phyloP scores from a whole-genome alignment of 2,113 vertebrate species.

The Gasterosteus nipponicus region DNA sequence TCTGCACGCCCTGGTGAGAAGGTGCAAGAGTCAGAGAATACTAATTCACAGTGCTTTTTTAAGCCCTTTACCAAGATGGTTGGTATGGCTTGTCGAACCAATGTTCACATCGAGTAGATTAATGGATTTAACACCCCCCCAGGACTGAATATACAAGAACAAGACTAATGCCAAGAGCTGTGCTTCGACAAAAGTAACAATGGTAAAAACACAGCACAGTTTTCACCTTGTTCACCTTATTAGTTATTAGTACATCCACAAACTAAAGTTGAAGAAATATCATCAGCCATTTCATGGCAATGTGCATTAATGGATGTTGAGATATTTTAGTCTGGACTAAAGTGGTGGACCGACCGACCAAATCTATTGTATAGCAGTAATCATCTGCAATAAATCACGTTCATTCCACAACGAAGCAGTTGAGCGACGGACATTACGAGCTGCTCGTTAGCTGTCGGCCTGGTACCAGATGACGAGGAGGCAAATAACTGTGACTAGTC shows the following conservation, averaged over 20 bases:
- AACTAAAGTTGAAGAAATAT: not conserved
- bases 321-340: not conserved
- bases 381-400: constrained; percentile 14
- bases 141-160: not conserved
- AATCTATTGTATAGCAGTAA: not conserved
- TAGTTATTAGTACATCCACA: not conserved
- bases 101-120: not conserved
- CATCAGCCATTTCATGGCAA: not conserved
- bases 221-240: not conserved
- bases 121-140: not conserved
- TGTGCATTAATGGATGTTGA: not conserved
- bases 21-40: not conserved
- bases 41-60: not conserved
- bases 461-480: constrained; percentile 48
- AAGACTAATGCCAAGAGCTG: not conserved
- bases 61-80: not conserved
- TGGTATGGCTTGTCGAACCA: not conserved
- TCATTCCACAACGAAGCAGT: not conserved
- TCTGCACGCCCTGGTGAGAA: not conserved
- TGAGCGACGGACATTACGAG: constrained; percentile 21
- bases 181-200: not conserved
- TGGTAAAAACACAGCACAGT: not conserved
- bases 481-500: constrained; percentile 69
- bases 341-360: not conserved
- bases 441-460: constrained; percentile 2